Evolutionary conservation across 2,888 invertebrate species (phyloP).

Genomic region (Arge pagana): DNA sequence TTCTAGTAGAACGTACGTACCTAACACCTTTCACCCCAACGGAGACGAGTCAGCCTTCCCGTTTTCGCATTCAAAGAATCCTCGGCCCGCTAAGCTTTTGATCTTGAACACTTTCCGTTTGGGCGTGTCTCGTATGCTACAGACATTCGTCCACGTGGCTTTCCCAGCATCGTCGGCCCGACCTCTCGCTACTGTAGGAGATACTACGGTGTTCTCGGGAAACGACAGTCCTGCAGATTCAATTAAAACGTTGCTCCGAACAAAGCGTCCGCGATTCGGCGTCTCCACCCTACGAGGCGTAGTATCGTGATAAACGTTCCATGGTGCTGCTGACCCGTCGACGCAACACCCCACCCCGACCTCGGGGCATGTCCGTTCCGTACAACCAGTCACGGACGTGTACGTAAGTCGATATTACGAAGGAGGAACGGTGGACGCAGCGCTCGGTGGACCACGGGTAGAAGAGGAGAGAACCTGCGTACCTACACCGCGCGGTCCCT

Average conservation of each 20-base stretch:
- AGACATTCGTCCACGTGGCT: not conserved
- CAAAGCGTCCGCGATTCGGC: slow-evolving; percentile 57
- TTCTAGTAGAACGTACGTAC: not conserved
- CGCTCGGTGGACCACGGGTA: slow-evolving; percentile 40
- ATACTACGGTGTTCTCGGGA: no score
- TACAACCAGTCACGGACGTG: slow-evolving; percentile 29
- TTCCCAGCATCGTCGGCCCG: not conserved
- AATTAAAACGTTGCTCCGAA: no score
- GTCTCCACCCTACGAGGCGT: slow-evolving; percentile 39
- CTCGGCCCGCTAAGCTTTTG: slow-evolving; percentile 29
- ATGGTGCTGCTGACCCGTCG: slow-evolving; percentile 38
- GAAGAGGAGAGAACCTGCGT: no score
- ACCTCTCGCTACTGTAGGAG: not conserved
- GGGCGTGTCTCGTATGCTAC: not conserved
- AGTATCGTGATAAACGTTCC: no score
- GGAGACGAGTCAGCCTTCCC: not conserved
- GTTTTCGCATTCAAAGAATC: slow-evolving; percentile 15
- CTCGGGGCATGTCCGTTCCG: slow-evolving; percentile 50
- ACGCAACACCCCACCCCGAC: slow-evolving; percentile 42
- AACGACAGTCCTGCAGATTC: no score
- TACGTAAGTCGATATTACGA: slow-evolving; percentile 24
- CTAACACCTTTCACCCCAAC: not conserved
- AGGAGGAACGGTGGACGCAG: slow-evolving; percentile 37
- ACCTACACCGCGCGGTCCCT: slow-evolving; percentile 39
- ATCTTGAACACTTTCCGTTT: slow-evolving; percentile 13